Percentiles rank a stretch among this genome's conserved stretches.
phyloP scores from a whole-genome alignment of 1,140 invertebrate species.

The Gryon sp. region DNA sequence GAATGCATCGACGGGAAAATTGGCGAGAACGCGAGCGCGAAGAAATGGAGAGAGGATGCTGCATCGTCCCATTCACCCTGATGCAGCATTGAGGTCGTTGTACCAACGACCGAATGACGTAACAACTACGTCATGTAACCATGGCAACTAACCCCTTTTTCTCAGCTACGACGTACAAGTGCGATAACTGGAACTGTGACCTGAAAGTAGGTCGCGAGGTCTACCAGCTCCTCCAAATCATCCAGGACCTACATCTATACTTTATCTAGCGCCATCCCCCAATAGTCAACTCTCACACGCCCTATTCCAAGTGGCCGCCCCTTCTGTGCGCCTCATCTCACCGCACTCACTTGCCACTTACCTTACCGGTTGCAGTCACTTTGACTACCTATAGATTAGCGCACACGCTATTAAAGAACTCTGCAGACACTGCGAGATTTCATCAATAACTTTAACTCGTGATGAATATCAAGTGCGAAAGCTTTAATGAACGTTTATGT shows the following conservation, averaged over 20 bases:
- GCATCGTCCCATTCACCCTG: conserved; percentile 63
- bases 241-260: conserved; percentile 53
- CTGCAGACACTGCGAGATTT: conserved; percentile 10
- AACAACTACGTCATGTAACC: conserved; percentile 59
- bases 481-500: too few relatives aligned
- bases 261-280: conserved; percentile 18
- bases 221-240: conserved; percentile 48
- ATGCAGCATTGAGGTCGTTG: conserved; percentile 54
- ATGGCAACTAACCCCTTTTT: conserved; percentile 49
- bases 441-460: conserved; percentile 1
- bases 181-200: conserved; percentile 62
- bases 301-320: neutral
- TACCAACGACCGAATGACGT: conserved; percentile 58
- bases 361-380: too few relatives aligned
- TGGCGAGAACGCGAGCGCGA: conserved; percentile 54
- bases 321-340: too few relatives aligned
- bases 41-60: conserved; percentile 48
- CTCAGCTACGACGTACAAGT: conserved; percentile 36
- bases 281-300: neutral
- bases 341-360: neutral
- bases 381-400: conserved; percentile 20
- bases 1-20: conserved; percentile 31
- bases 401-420: conserved; percentile 26
- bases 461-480: too few relatives aligned
- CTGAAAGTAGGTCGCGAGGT: conserved; percentile 59